Percentiles rank a stretch among this genome's conserved stretches.
Evolutionary conservation across 2,888 invertebrate species (phyloP).

Genomic region (Microplitis deprimator): DNA sequence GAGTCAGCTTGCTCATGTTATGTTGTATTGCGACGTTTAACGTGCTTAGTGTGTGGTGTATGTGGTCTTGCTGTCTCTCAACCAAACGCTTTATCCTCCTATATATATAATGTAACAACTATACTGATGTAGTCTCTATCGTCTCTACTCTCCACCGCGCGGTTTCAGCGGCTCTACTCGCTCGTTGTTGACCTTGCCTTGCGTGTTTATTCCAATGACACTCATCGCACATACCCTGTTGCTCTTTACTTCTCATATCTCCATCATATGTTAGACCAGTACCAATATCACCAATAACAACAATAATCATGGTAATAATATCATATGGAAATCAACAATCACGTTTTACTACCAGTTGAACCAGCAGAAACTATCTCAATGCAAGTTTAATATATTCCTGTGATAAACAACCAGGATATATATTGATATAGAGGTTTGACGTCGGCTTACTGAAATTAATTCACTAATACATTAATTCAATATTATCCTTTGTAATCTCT

Average conservation of each 20-base stretch:
- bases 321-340: too few species aligned
- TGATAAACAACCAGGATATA: too few species aligned
- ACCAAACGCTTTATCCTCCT: neutral
- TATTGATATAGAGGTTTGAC: too few species aligned
- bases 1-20: neutral
- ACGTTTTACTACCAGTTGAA: too few species aligned
- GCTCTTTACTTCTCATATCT: conserved; percentile 8
- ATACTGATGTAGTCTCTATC: conserved; percentile 3
- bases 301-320: neutral
- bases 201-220: conserved; percentile 34
- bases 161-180: neutral
- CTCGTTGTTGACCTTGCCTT: conserved; percentile 37
- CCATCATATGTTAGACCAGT: neutral
- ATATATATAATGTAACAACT: conserved; percentile 13
- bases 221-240: conserved; percentile 19
- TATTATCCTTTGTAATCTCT: too few species aligned
- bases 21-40: conserved; percentile 7
- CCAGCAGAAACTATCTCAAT: too few species aligned
- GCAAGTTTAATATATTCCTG: too few species aligned
- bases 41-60: neutral
- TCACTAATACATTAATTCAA: too few species aligned
- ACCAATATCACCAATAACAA: neutral
- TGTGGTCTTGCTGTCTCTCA: neutral
- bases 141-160: conserved; percentile 11
- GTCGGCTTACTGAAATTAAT: too few species aligned